Base-by-base conservation (phyloP, 2,113 vertebrate species). In the Odontophorus gujanensis region DNA sequence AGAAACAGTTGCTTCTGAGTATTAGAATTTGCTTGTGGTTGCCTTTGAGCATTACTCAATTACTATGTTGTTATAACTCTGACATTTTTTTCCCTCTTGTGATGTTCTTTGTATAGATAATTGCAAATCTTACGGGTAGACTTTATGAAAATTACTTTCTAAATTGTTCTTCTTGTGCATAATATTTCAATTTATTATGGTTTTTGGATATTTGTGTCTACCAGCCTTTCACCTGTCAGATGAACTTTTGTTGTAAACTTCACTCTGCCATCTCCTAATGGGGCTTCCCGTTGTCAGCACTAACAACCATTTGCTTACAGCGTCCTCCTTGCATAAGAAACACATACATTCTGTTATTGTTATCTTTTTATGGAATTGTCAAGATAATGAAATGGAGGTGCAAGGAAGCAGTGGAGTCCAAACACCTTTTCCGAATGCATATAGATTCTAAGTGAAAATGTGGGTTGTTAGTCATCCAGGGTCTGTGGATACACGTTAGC, bases 401-500 rank as follows among this genome's bases (percentile, higher is more conserved):
- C n/a, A 85, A 83, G 43, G 20, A 40, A 74, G 7, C 45, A 38
- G n/a, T 79, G 51, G 21, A 59, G 65, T 63, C 22, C 36, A 51
- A 34, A 51, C 5, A 36, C 40, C 40, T 40, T 40, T 40, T 40
- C 40, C 40, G 11, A 40, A 40, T 40, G 40, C 40, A 40, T 40
- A 40, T 40, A 12, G 40, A 40, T 40, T 40, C 40, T 40, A 13
- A 91, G 68, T 14, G 22, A 69, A 20, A 15, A 21, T 47, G 63
- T 28, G 15, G n/a, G 11, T 18, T 85, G 11, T 77, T 48, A 74
- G 19, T 76, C 5, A 36, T 77, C 11, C 38, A 6, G 25, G 75
- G 38, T 47, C 63, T 32, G 12, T 79, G 67, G 65, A 34, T 34
- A 67, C 1, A 4, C 0, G 0, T 61, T 69, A 6, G 15, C 11